Conservation (phyloP, 2,888 invertebrate genomes). For the Smittia sp. region DNA sequence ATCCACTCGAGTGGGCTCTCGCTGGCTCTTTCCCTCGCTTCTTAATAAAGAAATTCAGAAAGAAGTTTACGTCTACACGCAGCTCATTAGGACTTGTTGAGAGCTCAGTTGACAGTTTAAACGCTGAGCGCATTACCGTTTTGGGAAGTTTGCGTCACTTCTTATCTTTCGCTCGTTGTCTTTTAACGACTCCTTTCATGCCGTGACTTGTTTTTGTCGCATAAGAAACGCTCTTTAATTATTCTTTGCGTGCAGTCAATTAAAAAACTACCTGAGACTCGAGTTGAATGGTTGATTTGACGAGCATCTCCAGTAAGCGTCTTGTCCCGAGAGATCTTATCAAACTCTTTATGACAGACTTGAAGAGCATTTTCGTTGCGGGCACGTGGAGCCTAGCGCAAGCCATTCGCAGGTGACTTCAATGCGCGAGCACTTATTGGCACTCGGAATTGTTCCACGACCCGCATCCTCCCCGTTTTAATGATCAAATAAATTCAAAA, state of each 20-base stretch:
- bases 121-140: constrained; percentile 4
- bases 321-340: background rate
- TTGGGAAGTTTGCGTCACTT: constrained; percentile 9
- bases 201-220: background rate
- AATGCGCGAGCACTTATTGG: constrained; percentile 1
- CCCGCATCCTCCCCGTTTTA: constrained; percentile 26
- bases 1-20: background rate
- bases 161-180: background rate
- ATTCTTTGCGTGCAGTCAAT: background rate
- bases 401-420: background rate
- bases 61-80: background rate
- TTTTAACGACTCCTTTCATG: background rate
- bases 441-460: background rate
- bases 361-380: constrained; percentile 18
- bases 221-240: constrained; percentile 10
- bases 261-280: constrained; percentile 6
- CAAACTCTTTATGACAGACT: background rate
- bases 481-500: constrained; percentile 4
- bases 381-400: constrained; percentile 28
- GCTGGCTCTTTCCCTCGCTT: background rate
- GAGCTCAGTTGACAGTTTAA: constrained; percentile 1
- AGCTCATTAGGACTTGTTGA: constrained; percentile 25
- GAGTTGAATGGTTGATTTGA: constrained; percentile 12
- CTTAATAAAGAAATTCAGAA: background rate
- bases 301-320: background rate